phyloP scores from a whole-genome alignment of 1,140 invertebrate species.

The Heliconius eleuchia region DNA sequence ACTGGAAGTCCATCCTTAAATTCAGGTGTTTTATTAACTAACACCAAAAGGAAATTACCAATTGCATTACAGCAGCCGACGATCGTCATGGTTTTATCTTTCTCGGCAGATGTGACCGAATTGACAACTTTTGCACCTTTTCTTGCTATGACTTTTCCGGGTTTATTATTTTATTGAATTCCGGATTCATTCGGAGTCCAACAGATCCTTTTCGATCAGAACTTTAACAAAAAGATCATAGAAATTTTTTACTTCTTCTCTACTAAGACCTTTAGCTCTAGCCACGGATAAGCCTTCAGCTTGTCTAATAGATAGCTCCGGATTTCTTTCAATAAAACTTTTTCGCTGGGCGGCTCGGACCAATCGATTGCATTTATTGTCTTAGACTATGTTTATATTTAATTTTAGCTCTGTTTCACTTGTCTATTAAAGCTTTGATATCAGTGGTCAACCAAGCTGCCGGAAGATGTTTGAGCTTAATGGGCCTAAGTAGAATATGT shows the following conservation, averaged over 20 bases:
- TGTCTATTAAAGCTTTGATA: too few species aligned
- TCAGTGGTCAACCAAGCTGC: too few species aligned
- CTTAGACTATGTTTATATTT: too few species aligned
- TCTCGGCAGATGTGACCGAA: constrained; percentile 58
- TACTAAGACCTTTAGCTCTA: constrained; percentile 30
- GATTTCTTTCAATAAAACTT: constrained; percentile 43
- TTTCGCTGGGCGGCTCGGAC: constrained; percentile 1
- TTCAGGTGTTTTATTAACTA: constrained; percentile 45
- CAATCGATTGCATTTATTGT: too few species aligned
- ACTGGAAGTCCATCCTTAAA: too few species aligned
- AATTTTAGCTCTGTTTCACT: too few species aligned
- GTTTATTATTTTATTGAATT: constrained; percentile 66
- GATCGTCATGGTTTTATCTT: constrained; percentile 60
- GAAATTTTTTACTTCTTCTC: constrained; percentile 30
- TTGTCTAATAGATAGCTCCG: constrained; percentile 38
- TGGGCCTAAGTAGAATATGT: too few species aligned
- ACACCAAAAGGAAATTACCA: constrained; percentile 46
- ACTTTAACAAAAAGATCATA: constrained; percentile 29
- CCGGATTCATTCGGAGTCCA: constrained; percentile 63
- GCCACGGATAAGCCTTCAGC: constrained; percentile 40
- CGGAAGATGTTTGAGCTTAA: too few species aligned
- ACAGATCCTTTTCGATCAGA: constrained; percentile 46
- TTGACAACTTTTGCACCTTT: constrained; percentile 67
- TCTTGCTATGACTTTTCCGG: constrained; percentile 61
- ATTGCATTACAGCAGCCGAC: constrained; percentile 62